These are phyloP conservation scores for Crenichthys baileyi DNA, from an alignment of 2,797 vertebrate genomes.

Conservation along the genomic window DNA sequence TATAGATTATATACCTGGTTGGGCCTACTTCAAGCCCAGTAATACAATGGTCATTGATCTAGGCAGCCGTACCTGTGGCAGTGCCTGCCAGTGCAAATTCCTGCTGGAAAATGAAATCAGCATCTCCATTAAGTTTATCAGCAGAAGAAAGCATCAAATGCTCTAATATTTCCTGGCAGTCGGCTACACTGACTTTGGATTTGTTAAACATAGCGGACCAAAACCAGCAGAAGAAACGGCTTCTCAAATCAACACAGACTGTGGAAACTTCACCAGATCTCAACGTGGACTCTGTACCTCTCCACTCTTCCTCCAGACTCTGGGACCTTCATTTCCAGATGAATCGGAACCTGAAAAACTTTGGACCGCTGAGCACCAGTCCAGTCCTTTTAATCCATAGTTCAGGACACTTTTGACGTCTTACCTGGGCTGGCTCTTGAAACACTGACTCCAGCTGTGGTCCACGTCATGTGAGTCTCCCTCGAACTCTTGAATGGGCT, in stretches of 20 bases:
- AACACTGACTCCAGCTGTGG: too few species aligned
- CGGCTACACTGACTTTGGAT: not conserved
- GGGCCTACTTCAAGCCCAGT: not conserved
- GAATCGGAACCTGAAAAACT: not conserved
- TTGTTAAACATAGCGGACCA: not conserved
- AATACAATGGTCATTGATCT: not conserved
- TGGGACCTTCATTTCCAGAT: not conserved
- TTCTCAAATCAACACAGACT: not conserved
- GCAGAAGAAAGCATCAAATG: not conserved
- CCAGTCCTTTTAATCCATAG: not conserved
- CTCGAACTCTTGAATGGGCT: too few species aligned
- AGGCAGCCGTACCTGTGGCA: too few species aligned
- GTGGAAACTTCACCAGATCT: not conserved
- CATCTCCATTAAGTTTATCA: not conserved
- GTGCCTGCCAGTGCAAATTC: too few species aligned
- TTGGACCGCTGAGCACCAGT: not conserved
- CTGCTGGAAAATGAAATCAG: too few species aligned
- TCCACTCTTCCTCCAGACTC: not conserved
- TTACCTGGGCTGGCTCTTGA: too few species aligned
- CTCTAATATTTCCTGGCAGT: too few species aligned
- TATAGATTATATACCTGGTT: not conserved
- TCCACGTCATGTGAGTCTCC: too few species aligned
- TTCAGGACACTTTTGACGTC: not conserved
- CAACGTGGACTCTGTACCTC: not conserved
- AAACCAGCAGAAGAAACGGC: not conserved